These are phyloP conservation scores for Pachyuromys duprasi DNA, from an alignment of 2,797 vertebrate genomes.

Conservation along the genomic window DNA sequence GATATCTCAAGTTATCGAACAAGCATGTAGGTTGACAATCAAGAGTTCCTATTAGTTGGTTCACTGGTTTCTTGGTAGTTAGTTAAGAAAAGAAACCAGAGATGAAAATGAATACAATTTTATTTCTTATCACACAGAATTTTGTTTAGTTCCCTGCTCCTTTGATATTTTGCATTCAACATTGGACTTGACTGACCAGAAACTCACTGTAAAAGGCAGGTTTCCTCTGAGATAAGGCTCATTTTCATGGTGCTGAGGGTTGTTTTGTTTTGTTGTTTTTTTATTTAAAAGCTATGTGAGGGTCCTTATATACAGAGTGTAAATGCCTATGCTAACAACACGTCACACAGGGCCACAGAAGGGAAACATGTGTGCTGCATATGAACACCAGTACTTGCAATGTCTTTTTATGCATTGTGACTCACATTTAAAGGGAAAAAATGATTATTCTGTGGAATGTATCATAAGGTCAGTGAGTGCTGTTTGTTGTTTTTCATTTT, in stretches of 20 bases:
- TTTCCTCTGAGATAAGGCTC: constrained; percentile 18
- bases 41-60: background rate
- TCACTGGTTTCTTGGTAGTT: background rate
- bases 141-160: background rate
- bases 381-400: background rate
- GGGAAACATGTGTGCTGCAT: background rate
- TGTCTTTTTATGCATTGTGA: background rate
- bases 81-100: background rate
- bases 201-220: constrained; percentile 22
- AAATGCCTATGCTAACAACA: background rate
- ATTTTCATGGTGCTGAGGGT: constrained; percentile 58
- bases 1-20: background rate
- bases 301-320: background rate
- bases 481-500: background rate
- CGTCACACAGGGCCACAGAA: background rate
- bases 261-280: too few relatives aligned
- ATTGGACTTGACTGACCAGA: background rate
- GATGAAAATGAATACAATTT: background rate
- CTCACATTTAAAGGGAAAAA: background rate
- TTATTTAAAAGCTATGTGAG: constrained; percentile 8
- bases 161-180: constrained; percentile 7
- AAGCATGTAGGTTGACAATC: background rate
- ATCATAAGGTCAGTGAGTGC: background rate
- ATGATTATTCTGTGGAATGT: background rate
- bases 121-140: background rate